phyloP scores from a whole-genome alignment of 2,113 vertebrate species.

The Seriola quinqueradiata region DNA sequence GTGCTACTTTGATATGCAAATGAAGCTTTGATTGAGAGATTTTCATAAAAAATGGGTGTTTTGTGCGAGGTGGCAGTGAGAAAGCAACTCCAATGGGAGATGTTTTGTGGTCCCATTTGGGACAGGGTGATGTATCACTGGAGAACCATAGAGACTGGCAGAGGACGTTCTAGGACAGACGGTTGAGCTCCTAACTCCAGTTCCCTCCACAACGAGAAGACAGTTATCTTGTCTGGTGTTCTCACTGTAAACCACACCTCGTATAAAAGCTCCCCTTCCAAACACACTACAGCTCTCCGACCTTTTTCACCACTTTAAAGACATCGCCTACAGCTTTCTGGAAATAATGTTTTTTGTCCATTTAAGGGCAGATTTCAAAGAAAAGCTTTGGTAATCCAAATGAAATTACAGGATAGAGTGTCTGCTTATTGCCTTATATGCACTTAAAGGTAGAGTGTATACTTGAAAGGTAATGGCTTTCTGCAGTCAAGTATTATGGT shows the following conservation, averaged over 20 bases:
- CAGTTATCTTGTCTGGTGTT: constrained; percentile 4
- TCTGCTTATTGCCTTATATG: constrained; percentile 75
- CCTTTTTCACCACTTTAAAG: constrained; percentile 43
- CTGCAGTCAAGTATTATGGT: constrained; percentile 65
- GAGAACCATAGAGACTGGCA: constrained; percentile 27
- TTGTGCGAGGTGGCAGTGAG: constrained; percentile 55
- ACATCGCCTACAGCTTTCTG: constrained; percentile 44
- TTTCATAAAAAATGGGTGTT: constrained; percentile 60
- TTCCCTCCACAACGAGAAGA: constrained; percentile 21
- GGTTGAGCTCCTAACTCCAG: constrained; percentile 22
- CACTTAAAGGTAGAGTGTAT: constrained; percentile 77
- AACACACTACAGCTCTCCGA: constrained; percentile 20
- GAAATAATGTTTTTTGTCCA: constrained; percentile 64
- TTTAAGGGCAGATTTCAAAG: constrained; percentile 71
- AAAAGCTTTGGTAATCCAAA: constrained; percentile 65
- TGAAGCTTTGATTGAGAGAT: constrained; percentile 81
- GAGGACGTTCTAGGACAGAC: constrained; percentile 55
- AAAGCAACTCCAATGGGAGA: constrained; percentile 65
- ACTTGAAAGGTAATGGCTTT: constrained; percentile 79
- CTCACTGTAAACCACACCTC: constrained; percentile 33
- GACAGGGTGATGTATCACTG: constrained; percentile 47
- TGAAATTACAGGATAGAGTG: constrained; percentile 73
- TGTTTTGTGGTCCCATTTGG: constrained; percentile 58
- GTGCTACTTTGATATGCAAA: constrained; percentile 86
- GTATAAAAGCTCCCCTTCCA: constrained; percentile 32